These are phyloP conservation scores for Acrocyrtus sp. DNA, from an alignment of 2,888 invertebrate species.

Conservation along the genomic window DNA sequence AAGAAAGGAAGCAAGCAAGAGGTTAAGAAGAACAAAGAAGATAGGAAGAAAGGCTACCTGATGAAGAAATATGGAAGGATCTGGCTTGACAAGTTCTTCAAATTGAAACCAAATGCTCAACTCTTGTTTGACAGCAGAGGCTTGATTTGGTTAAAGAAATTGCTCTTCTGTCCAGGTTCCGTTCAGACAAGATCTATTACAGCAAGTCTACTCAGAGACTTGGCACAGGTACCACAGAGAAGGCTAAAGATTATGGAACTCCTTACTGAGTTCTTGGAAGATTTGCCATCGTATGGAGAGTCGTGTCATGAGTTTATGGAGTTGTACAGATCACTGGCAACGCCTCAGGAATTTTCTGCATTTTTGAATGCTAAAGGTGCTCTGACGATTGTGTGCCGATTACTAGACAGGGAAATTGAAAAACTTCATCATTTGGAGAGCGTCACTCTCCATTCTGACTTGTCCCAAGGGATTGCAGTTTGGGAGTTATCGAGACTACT, in stretches of 20 bases:
- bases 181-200: conserved; percentile 62
- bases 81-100: conserved; percentile 71
- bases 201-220: conserved; percentile 61
- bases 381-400: conserved; percentile 82
- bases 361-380: conserved; percentile 90
- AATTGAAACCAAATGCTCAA: conserved; percentile 45
- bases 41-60: conserved; percentile 71
- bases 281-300: conserved; percentile 88
- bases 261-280: conserved; percentile 87
- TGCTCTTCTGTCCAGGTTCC: conserved; percentile 62
- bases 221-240: conserved; percentile 59
- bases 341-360: conserved; percentile 91
- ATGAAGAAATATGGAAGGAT: conserved; percentile 79
- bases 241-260: conserved; percentile 77
- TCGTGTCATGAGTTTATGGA: conserved; percentile 90
- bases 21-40: conserved; percentile 61
- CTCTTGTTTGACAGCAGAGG: conserved; percentile 52
- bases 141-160: conserved; percentile 60
- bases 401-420: conserved; percentile 89
- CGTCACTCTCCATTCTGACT: conserved; percentile 90
- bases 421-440: conserved; percentile 90
- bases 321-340: conserved; percentile 85
- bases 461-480: conserved; percentile 77
- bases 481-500: conserved; percentile 60
- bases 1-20: conserved; percentile 31